Conservation (phyloP, 2,888 invertebrate species). For the Dinocampus coccinellae region DNA sequence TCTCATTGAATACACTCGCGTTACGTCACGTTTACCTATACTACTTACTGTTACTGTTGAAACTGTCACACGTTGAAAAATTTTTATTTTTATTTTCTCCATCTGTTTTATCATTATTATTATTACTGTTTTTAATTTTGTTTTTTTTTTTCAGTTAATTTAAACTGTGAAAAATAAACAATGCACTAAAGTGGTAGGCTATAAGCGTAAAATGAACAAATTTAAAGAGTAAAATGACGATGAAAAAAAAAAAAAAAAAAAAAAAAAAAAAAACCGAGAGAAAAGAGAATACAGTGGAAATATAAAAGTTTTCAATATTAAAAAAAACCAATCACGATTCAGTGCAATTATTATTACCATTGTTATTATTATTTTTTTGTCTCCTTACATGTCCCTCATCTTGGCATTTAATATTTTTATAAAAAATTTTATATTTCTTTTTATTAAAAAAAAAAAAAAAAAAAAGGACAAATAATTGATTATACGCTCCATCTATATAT, state of each 20-base stretch:
- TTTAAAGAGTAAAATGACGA: neutral
- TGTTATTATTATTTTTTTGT: neutral
- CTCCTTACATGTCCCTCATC: neutral
- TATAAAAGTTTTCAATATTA: neutral
- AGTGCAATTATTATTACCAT: neutral
- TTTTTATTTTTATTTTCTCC: neutral
- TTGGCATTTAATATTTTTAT: neutral
- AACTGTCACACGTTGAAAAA: too few relatives aligned
- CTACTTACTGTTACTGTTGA: too few relatives aligned
- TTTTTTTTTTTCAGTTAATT: too few relatives aligned
- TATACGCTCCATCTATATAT: neutral
- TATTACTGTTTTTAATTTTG: too few relatives aligned
- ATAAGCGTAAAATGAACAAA: slow-evolving; percentile 14
- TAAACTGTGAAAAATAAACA: too few relatives aligned
- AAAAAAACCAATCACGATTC: neutral
- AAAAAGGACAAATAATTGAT: neutral
- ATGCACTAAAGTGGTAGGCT: neutral
- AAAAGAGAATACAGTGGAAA: too few relatives aligned
- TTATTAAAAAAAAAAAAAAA: neutral
- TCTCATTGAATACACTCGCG: neutral
- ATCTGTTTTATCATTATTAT: too few relatives aligned
- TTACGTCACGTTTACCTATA: neutral
- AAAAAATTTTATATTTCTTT: neutral
- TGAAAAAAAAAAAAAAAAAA: neutral
- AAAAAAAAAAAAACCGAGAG: neutral